These are phyloP conservation scores for Tachysurus vachellii DNA, from an alignment of 2,113 vertebrate genomes.

Conservation along the genomic window DNA sequence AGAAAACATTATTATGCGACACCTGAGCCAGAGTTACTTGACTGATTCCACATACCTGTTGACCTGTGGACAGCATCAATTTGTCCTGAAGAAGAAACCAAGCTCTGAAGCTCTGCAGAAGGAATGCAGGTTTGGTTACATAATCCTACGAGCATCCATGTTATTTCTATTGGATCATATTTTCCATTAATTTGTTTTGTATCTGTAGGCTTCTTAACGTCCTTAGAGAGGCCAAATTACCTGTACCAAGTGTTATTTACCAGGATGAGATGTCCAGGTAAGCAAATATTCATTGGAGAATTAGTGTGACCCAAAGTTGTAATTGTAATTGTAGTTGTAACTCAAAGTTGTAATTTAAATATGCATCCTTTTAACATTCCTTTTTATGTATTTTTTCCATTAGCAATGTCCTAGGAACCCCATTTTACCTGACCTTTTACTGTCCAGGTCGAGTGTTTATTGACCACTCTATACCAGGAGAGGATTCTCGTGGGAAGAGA, in stretches of 20 bases:
- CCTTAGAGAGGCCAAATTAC: conserved; percentile 69
- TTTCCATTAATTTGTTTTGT: neutral
- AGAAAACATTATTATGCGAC: conserved; percentile 68
- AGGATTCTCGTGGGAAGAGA: conserved; percentile 59
- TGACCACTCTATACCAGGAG: conserved; percentile 65
- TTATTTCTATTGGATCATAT: neutral
- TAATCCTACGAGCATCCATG: neutral
- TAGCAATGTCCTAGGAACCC: conserved; percentile 70
- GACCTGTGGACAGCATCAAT: conserved; percentile 57
- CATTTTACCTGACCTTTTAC: conserved; percentile 81
- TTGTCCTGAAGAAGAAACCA: conserved; percentile 79
- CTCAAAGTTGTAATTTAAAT: neutral
- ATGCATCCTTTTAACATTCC: neutral
- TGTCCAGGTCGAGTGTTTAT: conserved; percentile 70
- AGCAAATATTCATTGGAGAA: conserved; percentile 12
- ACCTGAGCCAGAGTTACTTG: conserved; percentile 68
- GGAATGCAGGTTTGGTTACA: conserved; percentile 75
- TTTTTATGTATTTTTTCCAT: conserved; percentile 1
- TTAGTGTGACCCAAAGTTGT: neutral
- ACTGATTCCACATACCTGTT: conserved; percentile 68
- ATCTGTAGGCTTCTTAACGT: conserved; percentile 75
- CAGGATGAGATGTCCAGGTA: conserved; percentile 79
- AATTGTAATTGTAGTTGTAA: no score
- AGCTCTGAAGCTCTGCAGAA: conserved; percentile 58
- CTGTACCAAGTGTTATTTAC: conserved; percentile 74